A percentile compares a stretch with the other conserved stretches of the same genome.
Evolutionary conservation across 23 tunicate species (phyloP).

Genomic region (Styela plicata): DNA sequence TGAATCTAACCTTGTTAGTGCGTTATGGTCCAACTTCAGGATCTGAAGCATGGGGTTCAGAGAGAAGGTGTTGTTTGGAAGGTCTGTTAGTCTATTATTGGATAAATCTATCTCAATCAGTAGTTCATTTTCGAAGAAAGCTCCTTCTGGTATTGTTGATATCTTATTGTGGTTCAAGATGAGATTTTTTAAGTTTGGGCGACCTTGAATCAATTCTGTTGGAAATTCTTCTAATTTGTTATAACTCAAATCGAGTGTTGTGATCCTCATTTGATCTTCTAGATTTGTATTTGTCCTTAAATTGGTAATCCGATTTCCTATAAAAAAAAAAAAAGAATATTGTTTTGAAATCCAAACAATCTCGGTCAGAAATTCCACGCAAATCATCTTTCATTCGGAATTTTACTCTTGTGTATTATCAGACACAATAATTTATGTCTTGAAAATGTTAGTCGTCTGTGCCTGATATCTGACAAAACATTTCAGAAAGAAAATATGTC

Average conservation of each 20-base stretch:
- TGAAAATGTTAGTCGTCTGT: too few species aligned
- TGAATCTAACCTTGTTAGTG: slow-evolving; percentile 37
- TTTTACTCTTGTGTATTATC: too few species aligned
- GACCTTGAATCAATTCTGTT: slow-evolving; percentile 14
- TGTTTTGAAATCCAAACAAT: neutral
- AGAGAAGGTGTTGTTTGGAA: slow-evolving; percentile 23
- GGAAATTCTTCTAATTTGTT: slow-evolving; percentile 49
- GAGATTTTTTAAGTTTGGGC: slow-evolving; percentile 17
- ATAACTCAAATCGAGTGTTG: slow-evolving; percentile 8
- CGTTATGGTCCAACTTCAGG: slow-evolving; percentile 51
- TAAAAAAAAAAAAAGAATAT: neutral
- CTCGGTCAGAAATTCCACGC: neutral
- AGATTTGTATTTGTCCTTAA: neutral
- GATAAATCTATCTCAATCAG: slow-evolving; percentile 48
- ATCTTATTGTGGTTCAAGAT: slow-evolving; percentile 42
- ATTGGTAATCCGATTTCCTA: slow-evolving; percentile 28
- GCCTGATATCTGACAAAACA: too few species aligned
- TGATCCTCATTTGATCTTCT: neutral
- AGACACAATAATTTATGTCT: too few species aligned
- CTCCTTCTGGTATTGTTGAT: neutral
- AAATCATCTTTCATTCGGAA: too few species aligned
- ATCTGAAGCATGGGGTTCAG: slow-evolving; percentile 36
- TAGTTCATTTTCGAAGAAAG: neutral
- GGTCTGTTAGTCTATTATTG: slow-evolving; percentile 44
- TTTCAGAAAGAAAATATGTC: too few species aligned